These are phyloP conservation scores for Lasioglossum lativentre DNA, from an alignment of 2,888 invertebrate species.

Conservation along the genomic window DNA sequence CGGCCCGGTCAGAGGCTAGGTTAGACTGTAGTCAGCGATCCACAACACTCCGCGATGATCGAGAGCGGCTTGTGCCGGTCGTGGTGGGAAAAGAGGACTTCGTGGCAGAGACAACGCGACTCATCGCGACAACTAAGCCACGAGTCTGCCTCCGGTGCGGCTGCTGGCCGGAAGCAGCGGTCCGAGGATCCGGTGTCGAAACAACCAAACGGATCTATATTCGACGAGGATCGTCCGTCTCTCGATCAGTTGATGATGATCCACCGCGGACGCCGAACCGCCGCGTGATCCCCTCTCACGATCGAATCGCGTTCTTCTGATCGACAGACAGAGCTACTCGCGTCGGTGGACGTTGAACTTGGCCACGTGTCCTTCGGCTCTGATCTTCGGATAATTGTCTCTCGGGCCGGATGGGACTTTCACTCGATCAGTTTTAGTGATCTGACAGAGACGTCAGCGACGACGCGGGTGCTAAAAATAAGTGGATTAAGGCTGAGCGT, in stretches of 20 bases:
- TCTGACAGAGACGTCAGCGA: background rate
- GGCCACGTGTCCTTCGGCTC: background rate
- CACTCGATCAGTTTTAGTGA: background rate
- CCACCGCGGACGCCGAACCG: background rate
- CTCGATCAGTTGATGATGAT: background rate
- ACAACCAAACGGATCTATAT: background rate
- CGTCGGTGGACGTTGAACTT: slow-evolving; percentile 1
- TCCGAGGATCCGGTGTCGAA: slow-evolving; percentile 17
- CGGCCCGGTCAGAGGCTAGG: slow-evolving; percentile 27
- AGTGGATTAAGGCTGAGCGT: background rate
- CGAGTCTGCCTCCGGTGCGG: slow-evolving; percentile 69
- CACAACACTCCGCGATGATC: slow-evolving; percentile 35
- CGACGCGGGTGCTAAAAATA: background rate
- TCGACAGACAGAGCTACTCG: background rate
- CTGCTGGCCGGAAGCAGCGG: slow-evolving; percentile 63
- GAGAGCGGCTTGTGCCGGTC: slow-evolving; percentile 18
- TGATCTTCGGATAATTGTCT: background rate
- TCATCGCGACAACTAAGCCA: slow-evolving; percentile 48
- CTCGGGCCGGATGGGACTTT: background rate
- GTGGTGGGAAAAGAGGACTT: slow-evolving; percentile 66
- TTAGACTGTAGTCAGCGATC: slow-evolving; percentile 20
- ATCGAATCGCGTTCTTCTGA: background rate
- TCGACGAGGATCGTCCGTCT: background rate
- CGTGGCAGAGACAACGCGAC: slow-evolving; percentile 36
- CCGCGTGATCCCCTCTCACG: background rate